Conservation (phyloP, 1,140 invertebrate species). For the Oppia nitens region DNA sequence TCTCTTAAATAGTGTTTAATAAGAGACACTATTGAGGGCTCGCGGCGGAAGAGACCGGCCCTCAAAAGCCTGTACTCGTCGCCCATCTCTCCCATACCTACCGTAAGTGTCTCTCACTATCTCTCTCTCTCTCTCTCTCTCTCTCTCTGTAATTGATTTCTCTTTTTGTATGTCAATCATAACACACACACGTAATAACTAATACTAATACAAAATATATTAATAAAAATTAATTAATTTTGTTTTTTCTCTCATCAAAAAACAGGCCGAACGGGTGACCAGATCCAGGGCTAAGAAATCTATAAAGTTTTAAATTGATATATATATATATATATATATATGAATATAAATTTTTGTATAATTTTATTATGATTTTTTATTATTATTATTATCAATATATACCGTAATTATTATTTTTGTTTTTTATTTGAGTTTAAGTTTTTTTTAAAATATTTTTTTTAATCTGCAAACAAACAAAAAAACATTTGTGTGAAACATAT, state of each 20-base stretch:
- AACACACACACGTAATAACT: not conserved
- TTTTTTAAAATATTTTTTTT: too few relatives aligned
- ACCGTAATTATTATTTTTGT: too few relatives aligned
- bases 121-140: not conserved
- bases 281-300: not conserved
- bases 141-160: not conserved
- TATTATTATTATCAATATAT: too few relatives aligned
- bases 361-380: too few relatives aligned
- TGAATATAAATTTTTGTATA: too few relatives aligned
- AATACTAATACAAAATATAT: too few relatives aligned
- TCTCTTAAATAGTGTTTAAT: too few relatives aligned
- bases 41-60: not conserved
- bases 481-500: too few relatives aligned
- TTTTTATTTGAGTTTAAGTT: too few relatives aligned
- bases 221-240: not conserved
- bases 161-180: not conserved
- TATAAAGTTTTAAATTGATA: not conserved
- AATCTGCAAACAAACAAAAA: too few relatives aligned
- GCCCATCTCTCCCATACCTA: not conserved
- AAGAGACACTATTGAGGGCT: not conserved
- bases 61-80: not conserved
- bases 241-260: not conserved
- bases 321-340: too few relatives aligned
- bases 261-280: not conserved
- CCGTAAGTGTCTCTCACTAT: not conserved